Conservation (phyloP, 2,797 vertebrate genomes). For the Sebastes kiyomatsui region DNA sequence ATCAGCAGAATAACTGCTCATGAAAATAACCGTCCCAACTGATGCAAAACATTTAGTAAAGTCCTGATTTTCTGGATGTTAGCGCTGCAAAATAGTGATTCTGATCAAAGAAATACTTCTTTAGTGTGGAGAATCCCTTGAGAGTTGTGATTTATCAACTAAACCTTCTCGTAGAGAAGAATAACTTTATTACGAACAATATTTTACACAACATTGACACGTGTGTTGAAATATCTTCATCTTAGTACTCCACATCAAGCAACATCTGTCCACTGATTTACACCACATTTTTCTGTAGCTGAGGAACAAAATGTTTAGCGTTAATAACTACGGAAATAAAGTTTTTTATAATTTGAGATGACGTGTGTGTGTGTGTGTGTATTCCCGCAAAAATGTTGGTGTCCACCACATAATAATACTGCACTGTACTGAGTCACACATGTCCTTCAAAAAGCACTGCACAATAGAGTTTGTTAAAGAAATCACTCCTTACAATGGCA, state of each 20-base stretch:
- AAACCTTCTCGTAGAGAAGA: conserved; percentile 92
- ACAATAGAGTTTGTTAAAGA: conserved; percentile 21
- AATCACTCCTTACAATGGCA: conserved; percentile 21
- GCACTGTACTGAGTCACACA: conserved; percentile 35
- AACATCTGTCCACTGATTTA: neutral
- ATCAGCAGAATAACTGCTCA: neutral
- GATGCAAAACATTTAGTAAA: neutral
- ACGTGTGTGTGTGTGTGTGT: conserved; percentile 11
- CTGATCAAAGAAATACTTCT: neutral
- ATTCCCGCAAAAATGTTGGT: conserved; percentile 8
- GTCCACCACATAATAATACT: conserved; percentile 43
- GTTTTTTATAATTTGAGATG: conserved; percentile 37
- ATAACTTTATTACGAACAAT: conserved; percentile 72
- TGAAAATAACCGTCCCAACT: neutral
- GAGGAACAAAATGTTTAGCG: neutral
- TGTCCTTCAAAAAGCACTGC: conserved; percentile 26
- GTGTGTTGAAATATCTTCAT: conserved; percentile 12
- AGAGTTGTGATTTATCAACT: conserved; percentile 15
- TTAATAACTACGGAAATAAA: conserved; percentile 14
- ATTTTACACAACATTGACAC: conserved; percentile 16
- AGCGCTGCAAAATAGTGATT: neutral
- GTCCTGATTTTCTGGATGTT: neutral
- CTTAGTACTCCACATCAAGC: conserved; percentile 3
- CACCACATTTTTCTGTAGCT: conserved; percentile 13
- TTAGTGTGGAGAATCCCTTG: neutral